Evolutionary conservation across 2,113 vertebrate species (phyloP), one percentile per base, ranked within the genome.

Genomic region (Neopipo cinnamomea): DNA sequence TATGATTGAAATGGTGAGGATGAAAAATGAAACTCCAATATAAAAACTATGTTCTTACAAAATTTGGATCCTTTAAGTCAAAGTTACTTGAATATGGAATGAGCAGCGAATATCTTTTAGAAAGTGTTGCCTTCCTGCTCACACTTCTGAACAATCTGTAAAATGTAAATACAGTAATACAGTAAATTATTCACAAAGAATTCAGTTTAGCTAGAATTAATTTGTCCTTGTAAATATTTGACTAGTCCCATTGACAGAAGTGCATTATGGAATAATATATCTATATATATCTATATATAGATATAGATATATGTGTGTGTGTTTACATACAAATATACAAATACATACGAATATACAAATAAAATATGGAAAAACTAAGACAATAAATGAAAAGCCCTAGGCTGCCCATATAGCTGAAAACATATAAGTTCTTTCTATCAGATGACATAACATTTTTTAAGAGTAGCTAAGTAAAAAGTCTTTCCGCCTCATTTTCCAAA

Each of bases 41-140:
- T 30, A 73, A 77, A 59, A 30, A 5, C 1, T 17, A 5, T 68
- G 7, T 52, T 31, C 25, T 50, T 75, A 12, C 25, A 79, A 11
- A 3, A 1, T 70, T 61, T 80, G 6, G 1, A 35, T 90, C 61
- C 31, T 85, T 49, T 55, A 52, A 46, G 5, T 42, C 7, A 55
- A 72, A 61, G 4, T 63, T 85, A 41, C 16, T n/a, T 77, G 27
- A 47, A 9, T 46, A 21, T 2, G 1, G 15, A 87, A 42, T 21
- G 13, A 75, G 1, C 4, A 35, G 1, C 22, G 17, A 66, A 47
- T 46, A 61, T 21, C 3, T 68, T 79, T 71, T 35, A 67, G 30
- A 66, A 46, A 58, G 5, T 58, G 4, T 28, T 75, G 6, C 8
- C 6, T 28, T 12, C 14, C 15, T 2, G 1, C 6, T 11, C 3